phyloP scores from a whole-genome alignment of 2,113 vertebrate genomes.

The Hassar affinis region DNA sequence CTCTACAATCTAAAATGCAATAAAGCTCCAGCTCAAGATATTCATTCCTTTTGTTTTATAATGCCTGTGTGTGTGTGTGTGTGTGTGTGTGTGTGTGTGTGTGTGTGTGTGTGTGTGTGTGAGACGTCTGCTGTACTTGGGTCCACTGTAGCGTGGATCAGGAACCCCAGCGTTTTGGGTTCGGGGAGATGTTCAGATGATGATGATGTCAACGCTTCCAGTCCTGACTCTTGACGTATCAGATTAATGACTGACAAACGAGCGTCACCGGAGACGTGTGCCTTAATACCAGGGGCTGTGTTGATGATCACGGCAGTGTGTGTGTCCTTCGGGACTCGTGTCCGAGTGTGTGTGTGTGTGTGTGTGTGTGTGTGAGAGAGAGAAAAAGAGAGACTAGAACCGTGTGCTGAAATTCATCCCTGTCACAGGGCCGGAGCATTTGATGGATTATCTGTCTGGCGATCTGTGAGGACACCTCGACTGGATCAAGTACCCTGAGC shows the following conservation, averaged over 20 bases:
- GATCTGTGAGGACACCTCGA: conserved; percentile 67
- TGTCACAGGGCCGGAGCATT: conserved; percentile 70
- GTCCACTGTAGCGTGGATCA: not conserved
- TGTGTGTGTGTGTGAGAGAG: conserved; percentile 5
- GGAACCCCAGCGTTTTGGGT: not conserved
- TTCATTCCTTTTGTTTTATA: not conserved
- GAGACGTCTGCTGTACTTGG: too few relatives aligned
- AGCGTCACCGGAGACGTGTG: conserved; percentile 18
- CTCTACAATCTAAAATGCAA: not conserved
- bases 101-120: too few relatives aligned
- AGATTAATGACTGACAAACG: conserved; percentile 16
- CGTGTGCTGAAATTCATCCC: conserved; percentile 66
- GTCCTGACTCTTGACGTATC: not conserved
- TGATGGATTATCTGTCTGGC: conserved; percentile 78
- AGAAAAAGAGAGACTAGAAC: conserved; percentile 5
- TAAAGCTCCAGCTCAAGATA: not conserved
- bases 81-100: not conserved
- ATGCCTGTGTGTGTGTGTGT: not conserved
- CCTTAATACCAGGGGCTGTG: conserved; percentile 28
- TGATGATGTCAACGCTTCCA: not conserved
- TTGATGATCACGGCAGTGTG: conserved; percentile 30
- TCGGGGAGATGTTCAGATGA: not conserved
- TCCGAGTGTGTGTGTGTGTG: conserved; percentile 4
- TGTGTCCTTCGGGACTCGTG: conserved; percentile 52
- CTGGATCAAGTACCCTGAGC: conserved; percentile 67